Evolutionary conservation across 2,888 invertebrate species (phyloP), one percentile per base, ranked within the genome.

Genomic region (Mycogona germanica): DNA sequence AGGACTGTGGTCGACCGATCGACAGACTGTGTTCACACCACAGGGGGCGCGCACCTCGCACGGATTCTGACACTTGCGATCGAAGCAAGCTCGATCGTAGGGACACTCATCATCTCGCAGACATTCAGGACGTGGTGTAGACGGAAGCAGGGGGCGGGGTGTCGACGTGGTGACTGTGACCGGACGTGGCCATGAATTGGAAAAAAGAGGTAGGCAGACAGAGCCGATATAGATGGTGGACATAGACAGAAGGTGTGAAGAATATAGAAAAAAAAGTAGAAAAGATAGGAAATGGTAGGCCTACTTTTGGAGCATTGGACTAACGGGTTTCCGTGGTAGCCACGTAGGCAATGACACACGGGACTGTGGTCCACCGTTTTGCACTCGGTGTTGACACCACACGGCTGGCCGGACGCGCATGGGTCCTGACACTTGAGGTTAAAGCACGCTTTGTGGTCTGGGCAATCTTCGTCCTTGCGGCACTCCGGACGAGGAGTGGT

Each of bases 351-450:
- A 17, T 78, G 76, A 64, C 86, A 87, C 23, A 60, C 57, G 2
- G 62, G 60, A 25, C 40, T 19, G 25, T 56, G 54, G 23, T 57
- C 44, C 37, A 25, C 42, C 2, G 42, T 25, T 47, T 40, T 32
- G 38, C 62, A 62, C 25, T 58, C 55, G 17, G 62, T 59, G 26
- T 57, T 59, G 17, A 57, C 49, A 40, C 60, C 62, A 51, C 62
- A 62, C 1, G 61, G 61, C 81, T 53, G 19, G 9, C 35, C n/a
- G 21, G 37, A 25, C n/a, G 35, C 17, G 65, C 88, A 89, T 23
- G 88, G 87, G 72, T 88, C 81, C 63, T 76, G 77, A 67, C 88
- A 89, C 73, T 85, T 87, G 86, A 64, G 80, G 66, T 78, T 77
- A 51, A 89, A 81, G 65, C 89, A 91, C 50, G 87, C 88, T 57